These are phyloP conservation scores for Plusia festucae DNA, from an alignment of 2,888 invertebrate species.

Conservation along the genomic window DNA sequence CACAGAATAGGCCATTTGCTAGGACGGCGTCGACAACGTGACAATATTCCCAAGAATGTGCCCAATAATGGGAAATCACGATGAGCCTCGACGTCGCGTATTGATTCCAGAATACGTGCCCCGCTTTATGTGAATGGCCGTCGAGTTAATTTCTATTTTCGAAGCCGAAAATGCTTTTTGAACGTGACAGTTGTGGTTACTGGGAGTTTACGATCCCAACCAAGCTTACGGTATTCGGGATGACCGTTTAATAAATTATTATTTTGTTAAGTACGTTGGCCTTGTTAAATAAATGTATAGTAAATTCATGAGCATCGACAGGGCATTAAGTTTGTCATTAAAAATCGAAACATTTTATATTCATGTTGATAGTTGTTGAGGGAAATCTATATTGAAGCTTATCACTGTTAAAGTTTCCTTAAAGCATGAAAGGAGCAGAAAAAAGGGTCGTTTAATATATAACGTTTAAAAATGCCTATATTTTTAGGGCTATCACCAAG, in stretches of 20 bases:
- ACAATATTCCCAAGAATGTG: conserved; percentile 70
- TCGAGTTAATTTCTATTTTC: conserved; percentile 70
- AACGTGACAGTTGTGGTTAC: conserved; percentile 65
- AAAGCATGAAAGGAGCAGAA: conserved; percentile 33
- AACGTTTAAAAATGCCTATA: conserved; percentile 49
- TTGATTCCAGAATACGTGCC: conserved; percentile 69
- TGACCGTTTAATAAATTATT: conserved; percentile 48
- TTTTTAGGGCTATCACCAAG: conserved; percentile 43
- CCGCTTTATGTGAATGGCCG: conserved; percentile 62
- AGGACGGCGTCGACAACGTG: conserved; percentile 63
- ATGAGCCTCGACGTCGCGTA: conserved; percentile 57
- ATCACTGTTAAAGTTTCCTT: conserved; percentile 9
- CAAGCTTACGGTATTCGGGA: conserved; percentile 35
- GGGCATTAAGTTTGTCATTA: no score
- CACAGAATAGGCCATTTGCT: conserved; percentile 66
- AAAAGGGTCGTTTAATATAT: conserved; percentile 37
- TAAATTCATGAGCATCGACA: conserved; percentile 10
- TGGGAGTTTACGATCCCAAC: conserved; percentile 49
- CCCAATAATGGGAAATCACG: conserved; percentile 60
- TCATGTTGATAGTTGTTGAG: background rate
- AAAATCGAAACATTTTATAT: no score
- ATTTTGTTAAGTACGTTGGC: conserved; percentile 23
- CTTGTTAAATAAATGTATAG: conserved; percentile 31
- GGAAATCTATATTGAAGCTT: background rate
- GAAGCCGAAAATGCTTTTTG: conserved; percentile 58